Evolutionary conservation across 2,113 vertebrate genomes (phyloP).

Genomic region (Brachirus orientalis): DNA sequence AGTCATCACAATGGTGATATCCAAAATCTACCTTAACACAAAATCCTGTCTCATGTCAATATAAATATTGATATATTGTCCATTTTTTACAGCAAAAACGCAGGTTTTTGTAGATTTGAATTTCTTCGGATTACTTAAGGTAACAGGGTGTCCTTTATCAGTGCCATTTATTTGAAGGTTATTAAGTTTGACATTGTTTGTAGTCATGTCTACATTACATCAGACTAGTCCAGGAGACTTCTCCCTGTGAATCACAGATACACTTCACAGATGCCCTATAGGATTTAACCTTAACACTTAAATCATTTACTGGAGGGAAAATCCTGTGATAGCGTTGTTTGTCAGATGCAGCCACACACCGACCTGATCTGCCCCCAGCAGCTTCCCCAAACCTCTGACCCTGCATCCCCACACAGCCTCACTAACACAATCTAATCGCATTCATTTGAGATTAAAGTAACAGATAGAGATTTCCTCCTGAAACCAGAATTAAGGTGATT

Average conservation of each 20-base stretch:
- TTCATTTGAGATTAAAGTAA: constrained; percentile 52
- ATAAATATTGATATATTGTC: no score
- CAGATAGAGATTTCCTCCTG: constrained; percentile 67
- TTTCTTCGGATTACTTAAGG: no score
- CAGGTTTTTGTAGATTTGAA: background rate
- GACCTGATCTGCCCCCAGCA: background rate
- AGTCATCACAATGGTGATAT: no score
- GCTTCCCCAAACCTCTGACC: constrained; percentile 33
- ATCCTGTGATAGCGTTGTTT: constrained; percentile 35
- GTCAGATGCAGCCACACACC: constrained; percentile 27
- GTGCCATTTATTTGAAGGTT: constrained; percentile 19
- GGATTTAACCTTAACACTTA: constrained; percentile 56
- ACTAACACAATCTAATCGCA: constrained; percentile 70
- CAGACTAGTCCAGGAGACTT: constrained; percentile 15
- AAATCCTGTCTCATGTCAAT: no score
- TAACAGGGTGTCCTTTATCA: background rate
- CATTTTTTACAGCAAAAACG: no score
- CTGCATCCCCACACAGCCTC: constrained; percentile 32
- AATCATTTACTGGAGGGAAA: constrained; percentile 52
- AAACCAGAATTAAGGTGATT: constrained; percentile 66
- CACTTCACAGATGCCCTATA: constrained; percentile 48
- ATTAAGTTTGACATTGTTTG: constrained; percentile 17
- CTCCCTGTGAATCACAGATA: constrained; percentile 34
- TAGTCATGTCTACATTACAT: constrained; percentile 38
- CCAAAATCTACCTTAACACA: no score